These are phyloP conservation scores for Cynaeus angustus DNA, from an alignment of 2,888 invertebrate species.

Conservation along the genomic window DNA sequence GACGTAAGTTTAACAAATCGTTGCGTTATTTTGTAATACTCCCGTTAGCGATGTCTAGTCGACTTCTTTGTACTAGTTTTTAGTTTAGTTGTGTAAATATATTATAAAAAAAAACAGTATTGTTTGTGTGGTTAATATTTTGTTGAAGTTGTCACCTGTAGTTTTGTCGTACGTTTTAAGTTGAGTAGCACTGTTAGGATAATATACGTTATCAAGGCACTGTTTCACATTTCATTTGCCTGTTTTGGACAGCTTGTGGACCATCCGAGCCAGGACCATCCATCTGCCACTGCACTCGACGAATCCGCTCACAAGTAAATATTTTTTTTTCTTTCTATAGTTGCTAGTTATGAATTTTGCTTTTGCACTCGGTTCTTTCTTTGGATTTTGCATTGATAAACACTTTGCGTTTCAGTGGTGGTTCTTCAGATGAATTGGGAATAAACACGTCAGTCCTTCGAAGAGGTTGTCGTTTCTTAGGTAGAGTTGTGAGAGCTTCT, in stretches of 20 bases:
- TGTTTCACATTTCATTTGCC: slow-evolving; percentile 74
- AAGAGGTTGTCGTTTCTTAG: slow-evolving; percentile 88
- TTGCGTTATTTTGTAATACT: slow-evolving; percentile 69
- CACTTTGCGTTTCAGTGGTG: slow-evolving; percentile 61
- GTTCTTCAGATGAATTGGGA: slow-evolving; percentile 66
- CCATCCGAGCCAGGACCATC: slow-evolving; percentile 76
- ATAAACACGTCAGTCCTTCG: slow-evolving; percentile 80
- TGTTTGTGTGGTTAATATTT: slow-evolving; percentile 21
- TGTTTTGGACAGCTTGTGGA: slow-evolving; percentile 82
- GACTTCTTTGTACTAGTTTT: slow-evolving; percentile 42
- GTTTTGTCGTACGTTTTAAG: slow-evolving; percentile 55
- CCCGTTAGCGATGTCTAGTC: slow-evolving; percentile 61
- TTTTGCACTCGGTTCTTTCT: slow-evolving; percentile 21
- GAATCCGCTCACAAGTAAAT: slow-evolving; percentile 78
- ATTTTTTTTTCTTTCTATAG: slow-evolving; percentile 67
- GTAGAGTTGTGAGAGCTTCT: slow-evolving; percentile 92
- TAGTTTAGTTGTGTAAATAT: slow-evolving; percentile 49
- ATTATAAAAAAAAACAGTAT: slow-evolving; percentile 46
- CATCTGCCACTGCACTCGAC: slow-evolving; percentile 73
- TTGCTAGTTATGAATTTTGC: slow-evolving; percentile 28
- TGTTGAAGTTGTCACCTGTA: slow-evolving; percentile 46
- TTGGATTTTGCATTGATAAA: background rate
- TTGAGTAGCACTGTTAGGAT: slow-evolving; percentile 61
- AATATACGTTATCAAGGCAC: slow-evolving; percentile 62
- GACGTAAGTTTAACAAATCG: slow-evolving; percentile 74